Base-by-base conservation (phyloP, 23 tunicate genomes). In the Diplosoma virens region DNA sequence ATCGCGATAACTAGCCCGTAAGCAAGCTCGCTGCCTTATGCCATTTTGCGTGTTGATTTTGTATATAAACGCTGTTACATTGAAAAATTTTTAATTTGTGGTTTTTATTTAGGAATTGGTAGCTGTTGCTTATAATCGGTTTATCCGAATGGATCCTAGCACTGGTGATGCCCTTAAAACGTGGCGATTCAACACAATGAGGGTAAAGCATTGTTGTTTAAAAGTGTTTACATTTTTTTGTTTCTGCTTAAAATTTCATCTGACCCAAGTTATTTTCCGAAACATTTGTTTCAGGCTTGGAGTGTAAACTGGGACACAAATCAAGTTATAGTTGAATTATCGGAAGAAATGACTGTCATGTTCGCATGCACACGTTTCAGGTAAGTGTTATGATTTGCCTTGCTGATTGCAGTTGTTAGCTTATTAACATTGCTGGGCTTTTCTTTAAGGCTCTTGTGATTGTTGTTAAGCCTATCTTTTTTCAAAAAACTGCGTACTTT, bases 221-320 rank as follows among this genome's bases (percentile, higher is more conserved):
- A n/a, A n/a, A n/a, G n/a, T n/a, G n/a, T n/a, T n/a, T n/a, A n/a
- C n/a, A n/a, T n/a, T n/a, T n/a, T n/a, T n/a, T n/a, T n/a, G n/a
- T n/a, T n/a, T n/a, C n/a, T n/a, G n/a, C n/a, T n/a, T n/a, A n/a
- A n/a, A n/a, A n/a, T n/a, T n/a, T n/a, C n/a, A n/a, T n/a, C n/a
- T n/a, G n/a, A n/a, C n/a, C n/a, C n/a, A n/a, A n/a, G n/a, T n/a
- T n/a, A n/a, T n/a, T n/a, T n/a, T n/a, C n/a, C n/a, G n/a, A 18
- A 9, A 4, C 7, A 30, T 63, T 63, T 67, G 50, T 81, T 54
- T 0, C 61, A 90, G 97, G 97, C 90, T 29, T 92, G 97, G 97
- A 92, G 92, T 61, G 97, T 92, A 47, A 92, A 92, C 73, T 92
- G 97, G 97, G 97, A 92, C 31, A 87, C 92, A 1, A 92, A 85